Conservation (phyloP, 53 echinoderm and acorn worm species). For the Paelopatides confundens region DNA sequence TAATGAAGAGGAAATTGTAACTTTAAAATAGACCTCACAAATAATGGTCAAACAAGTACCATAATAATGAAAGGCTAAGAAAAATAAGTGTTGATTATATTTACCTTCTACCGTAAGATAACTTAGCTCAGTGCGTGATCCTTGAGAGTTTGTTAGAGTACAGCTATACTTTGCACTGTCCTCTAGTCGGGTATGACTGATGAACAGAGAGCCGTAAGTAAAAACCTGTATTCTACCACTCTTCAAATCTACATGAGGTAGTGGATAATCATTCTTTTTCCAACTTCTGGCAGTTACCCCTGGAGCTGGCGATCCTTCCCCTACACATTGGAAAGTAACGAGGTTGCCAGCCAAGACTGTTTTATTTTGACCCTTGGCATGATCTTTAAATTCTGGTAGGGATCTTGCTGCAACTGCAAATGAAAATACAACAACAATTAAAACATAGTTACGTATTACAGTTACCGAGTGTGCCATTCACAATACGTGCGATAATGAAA, state of each 20-base stretch:
- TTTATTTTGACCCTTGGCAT: slow-evolving; percentile 41
- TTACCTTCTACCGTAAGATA: slow-evolving; percentile 84
- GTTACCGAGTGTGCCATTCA: too few species aligned
- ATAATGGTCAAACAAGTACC: too few species aligned
- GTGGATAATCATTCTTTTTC: slow-evolving; percentile 83
- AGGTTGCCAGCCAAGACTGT: slow-evolving; percentile 52
- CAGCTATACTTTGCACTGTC: slow-evolving; percentile 92
- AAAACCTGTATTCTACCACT: slow-evolving; percentile 69
- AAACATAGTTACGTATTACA: too few species aligned
- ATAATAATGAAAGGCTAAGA: too few species aligned
- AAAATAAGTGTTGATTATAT: too few species aligned
- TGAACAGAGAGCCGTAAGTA: slow-evolving; percentile 71
- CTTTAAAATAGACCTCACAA: too few species aligned
- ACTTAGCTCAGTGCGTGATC: slow-evolving; percentile 50
- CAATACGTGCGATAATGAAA: too few species aligned
- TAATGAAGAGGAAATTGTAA: too few species aligned
- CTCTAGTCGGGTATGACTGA: slow-evolving; percentile 65
- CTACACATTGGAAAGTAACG: slow-evolving; percentile 64
- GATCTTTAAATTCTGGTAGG: slow-evolving; percentile 81
- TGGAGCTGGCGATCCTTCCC: slow-evolving; percentile 72
- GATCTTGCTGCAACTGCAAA: slow-evolving; percentile 68
- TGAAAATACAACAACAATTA: too few species aligned
- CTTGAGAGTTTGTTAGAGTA: slow-evolving; percentile 77
- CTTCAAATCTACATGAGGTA: slow-evolving; percentile 60
- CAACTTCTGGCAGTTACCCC: slow-evolving; percentile 80